phyloP scores from a whole-genome alignment of 2,113 vertebrate species.

The Engystomops pustulosus region DNA sequence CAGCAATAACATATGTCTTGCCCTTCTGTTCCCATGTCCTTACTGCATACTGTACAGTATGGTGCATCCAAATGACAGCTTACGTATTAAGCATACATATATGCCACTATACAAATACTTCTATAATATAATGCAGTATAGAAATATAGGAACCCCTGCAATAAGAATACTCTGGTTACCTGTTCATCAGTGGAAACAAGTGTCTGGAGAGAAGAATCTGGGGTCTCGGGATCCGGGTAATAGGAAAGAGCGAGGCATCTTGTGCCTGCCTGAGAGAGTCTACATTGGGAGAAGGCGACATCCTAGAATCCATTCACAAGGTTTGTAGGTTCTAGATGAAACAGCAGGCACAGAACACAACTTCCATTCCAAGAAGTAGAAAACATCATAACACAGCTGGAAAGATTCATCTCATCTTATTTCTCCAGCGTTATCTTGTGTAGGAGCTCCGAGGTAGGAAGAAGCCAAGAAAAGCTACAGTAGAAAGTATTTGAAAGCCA shows the following conservation, averaged over 20 bases:
- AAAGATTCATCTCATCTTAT: not conserved
- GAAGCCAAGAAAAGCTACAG: not conserved
- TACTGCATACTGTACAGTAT: too few species aligned
- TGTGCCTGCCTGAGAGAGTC: not conserved
- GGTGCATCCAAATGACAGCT: too few species aligned
- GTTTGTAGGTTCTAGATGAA: not conserved
- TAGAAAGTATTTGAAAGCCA: not conserved
- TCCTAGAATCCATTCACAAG: constrained; percentile 5
- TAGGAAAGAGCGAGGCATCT: not conserved
- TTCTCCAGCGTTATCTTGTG: not conserved
- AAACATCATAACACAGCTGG: not conserved
- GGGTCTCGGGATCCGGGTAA: constrained; percentile 44
- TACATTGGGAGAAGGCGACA: not conserved
- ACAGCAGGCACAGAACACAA: not conserved
- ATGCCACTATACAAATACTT: not conserved
- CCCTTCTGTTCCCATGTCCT: too few species aligned
- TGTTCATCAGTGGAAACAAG: not conserved
- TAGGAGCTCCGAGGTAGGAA: not conserved
- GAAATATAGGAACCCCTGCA: not conserved
- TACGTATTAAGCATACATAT: too few species aligned
- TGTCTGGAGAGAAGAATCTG: constrained; percentile 19
- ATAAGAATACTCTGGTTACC: not conserved
- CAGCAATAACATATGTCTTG: too few species aligned
- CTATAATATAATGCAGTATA: not conserved
- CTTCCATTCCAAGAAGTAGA: not conserved